Base-by-base conservation (phyloP, 2,888 invertebrate species). In the Atethmia centrago region DNA sequence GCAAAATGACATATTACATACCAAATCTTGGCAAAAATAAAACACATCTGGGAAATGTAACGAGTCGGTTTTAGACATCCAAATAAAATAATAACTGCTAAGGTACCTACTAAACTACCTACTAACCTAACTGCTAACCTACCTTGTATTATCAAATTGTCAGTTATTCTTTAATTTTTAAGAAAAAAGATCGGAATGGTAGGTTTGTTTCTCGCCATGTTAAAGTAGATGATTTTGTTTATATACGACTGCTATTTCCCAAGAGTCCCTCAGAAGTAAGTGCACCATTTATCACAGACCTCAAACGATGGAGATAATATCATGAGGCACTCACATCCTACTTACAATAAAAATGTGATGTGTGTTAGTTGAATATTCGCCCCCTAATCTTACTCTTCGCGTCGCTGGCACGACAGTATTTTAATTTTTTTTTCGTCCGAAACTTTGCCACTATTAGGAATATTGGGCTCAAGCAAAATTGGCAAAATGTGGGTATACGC, bases 271-370 rank as follows among this genome's bases (percentile, higher is more conserved):
- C 45, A 72, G 45, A 59, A 4, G 10, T 66, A 64, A 81, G 77
- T 84, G 72, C 69, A 40, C 77, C 31, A 84, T 83, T 83, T 77
- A 70, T 84, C 77, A 74, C n/a, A 16, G 49, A n/a, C 36, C 58
- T 61, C 61, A 56, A 74, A 64, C 31, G 68, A 36, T 31, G 12
- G 16, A 45, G 49, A 49, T 58, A 45, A 73, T 53, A 16, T 21
- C 19, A 42, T 42, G 16, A 28, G 36, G 49, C 36, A 62, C 21
- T 61, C 14, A 28, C 47, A 47, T 59, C 10, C 0, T 45, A 36
- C 19, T 3, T 25, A 21, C 10, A 21, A 25, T 28, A 25, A 21
- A 65, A 19, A 14, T 56, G 40, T 12, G 0, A 63, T 0, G 19
- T 25, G 1, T 56, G 40, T 25, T 51, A 25, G 12, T 53, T 40